These are phyloP conservation scores for Drosophila aldrichi DNA, from an alignment of 2,888 invertebrate genomes.

Conservation along the genomic window DNA sequence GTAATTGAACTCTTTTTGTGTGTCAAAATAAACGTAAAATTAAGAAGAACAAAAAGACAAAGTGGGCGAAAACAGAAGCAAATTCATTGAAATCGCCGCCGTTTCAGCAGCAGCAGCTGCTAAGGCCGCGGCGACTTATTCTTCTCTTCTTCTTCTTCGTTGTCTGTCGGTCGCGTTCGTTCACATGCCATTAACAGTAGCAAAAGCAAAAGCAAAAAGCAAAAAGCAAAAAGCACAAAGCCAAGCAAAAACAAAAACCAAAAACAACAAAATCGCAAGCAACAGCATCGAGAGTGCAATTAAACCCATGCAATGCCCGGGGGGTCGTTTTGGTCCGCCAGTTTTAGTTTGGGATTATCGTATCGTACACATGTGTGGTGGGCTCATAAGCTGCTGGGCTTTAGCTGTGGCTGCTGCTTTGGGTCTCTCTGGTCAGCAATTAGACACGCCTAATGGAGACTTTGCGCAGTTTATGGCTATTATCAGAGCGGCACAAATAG, in stretches of 20 bases:
- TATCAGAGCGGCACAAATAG: conserved; percentile 36
- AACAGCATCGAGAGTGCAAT: conserved; percentile 53
- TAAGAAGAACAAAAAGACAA: conserved; percentile 4
- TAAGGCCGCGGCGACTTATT: conserved; percentile 2
- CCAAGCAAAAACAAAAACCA: conserved; percentile 28
- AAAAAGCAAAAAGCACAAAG: neutral
- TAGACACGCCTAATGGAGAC: conserved; percentile 34
- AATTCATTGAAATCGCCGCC: conserved; percentile 28
- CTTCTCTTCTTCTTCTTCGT: conserved; percentile 7
- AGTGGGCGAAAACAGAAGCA: conserved; percentile 11
- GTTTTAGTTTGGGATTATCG: conserved; percentile 15
- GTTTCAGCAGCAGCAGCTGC: conserved; percentile 20
- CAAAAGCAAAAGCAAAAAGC: conserved; percentile 34
- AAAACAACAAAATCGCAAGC: conserved; percentile 7
- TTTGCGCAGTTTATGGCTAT: conserved; percentile 1
- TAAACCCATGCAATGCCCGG: conserved; percentile 63
- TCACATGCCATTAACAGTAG: conserved; percentile 57
- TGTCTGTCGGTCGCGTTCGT: conserved; percentile 29
- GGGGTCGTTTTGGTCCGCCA: conserved; percentile 54
- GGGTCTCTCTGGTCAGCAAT: conserved; percentile 32
- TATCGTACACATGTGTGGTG: conserved; percentile 8
- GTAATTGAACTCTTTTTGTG: conserved; percentile 18
- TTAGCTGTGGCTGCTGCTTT: neutral
- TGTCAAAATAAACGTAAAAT: conserved; percentile 26
- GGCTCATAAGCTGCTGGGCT: conserved; percentile 4